Conservation (phyloP, 1,140 invertebrate species). For the Rhyacophila brunnea region DNA sequence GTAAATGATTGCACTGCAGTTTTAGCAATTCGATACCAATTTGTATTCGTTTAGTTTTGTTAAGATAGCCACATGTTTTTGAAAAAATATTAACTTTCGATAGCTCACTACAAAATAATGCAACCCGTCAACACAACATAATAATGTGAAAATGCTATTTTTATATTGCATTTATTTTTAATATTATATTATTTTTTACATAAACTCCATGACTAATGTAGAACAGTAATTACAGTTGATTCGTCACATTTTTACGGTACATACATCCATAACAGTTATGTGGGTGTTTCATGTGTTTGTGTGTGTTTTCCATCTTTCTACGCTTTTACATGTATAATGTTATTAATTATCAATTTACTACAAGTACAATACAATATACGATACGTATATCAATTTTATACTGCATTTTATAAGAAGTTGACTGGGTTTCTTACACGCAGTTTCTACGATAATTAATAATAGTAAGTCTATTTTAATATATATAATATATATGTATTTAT, state of each 20-base stretch:
- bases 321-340: conserved; percentile 32
- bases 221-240: conserved; percentile 20
- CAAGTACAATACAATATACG: conserved; percentile 34
- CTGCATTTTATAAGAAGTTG: conserved; percentile 20
- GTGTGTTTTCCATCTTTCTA: conserved; percentile 24
- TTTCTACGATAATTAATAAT: conserved; percentile 17
- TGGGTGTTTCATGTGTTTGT: conserved; percentile 18
- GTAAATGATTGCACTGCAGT: too few relatives aligned
- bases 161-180: conserved; percentile 17
- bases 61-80: too few relatives aligned
- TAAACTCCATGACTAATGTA: conserved; percentile 15
- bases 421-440: conserved; percentile 14
- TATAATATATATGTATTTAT: conserved; percentile 17
- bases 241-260: conserved; percentile 10
- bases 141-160: conserved; percentile 16
- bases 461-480: conserved; percentile 5
- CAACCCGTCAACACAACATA: too few relatives aligned
- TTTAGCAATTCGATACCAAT: too few relatives aligned
- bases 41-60: too few relatives aligned
- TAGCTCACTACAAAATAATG: too few relatives aligned
- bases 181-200: conserved; percentile 17
- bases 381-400: conserved; percentile 32
- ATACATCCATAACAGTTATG: conserved; percentile 24
- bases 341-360: conserved; percentile 33
- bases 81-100: too few relatives aligned